Percentiles rank a stretch among this genome's conserved stretches.
phyloP scores from a whole-genome alignment of 2,888 invertebrate species.

The Sepiola atlantica region DNA sequence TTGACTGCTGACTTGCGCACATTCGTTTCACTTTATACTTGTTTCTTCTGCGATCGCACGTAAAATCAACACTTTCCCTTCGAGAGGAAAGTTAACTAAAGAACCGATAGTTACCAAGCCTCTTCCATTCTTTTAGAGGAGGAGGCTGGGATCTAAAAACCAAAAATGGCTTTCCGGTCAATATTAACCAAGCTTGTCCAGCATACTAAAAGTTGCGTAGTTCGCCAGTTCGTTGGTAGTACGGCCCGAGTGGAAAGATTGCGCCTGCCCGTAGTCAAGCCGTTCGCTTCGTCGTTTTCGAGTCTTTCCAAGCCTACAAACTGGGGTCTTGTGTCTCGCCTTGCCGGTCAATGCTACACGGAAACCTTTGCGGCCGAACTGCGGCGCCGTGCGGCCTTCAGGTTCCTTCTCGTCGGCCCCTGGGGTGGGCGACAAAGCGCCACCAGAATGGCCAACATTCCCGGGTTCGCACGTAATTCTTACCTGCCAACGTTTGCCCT shows the following conservation, averaged over 20 bases:
- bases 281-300: neutral
- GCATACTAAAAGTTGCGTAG: neutral
- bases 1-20: neutral
- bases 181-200: neutral
- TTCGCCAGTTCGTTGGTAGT: neutral
- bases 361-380: slow-evolving; percentile 56
- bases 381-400: slow-evolving; percentile 57
- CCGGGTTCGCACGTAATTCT: neutral
- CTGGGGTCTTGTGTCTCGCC: neutral
- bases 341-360: slow-evolving; percentile 47
- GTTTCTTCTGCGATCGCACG: neutral
- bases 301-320: neutral
- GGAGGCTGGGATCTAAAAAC: slow-evolving; percentile 37
- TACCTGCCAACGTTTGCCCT: slow-evolving; percentile 34
- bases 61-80: neutral
- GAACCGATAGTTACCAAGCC: neutral
- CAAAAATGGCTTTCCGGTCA: neutral
- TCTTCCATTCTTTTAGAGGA: neutral
- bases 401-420: slow-evolving; percentile 49
- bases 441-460: neutral
- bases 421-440: slow-evolving; percentile 38
- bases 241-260: neutral
- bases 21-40: neutral
- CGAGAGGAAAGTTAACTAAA: neutral
- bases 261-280: neutral